Evolutionary conservation across 2,113 vertebrate genomes (phyloP), one percentile per base, ranked within the genome.

Genomic region (Pseudopipra pipra): DNA sequence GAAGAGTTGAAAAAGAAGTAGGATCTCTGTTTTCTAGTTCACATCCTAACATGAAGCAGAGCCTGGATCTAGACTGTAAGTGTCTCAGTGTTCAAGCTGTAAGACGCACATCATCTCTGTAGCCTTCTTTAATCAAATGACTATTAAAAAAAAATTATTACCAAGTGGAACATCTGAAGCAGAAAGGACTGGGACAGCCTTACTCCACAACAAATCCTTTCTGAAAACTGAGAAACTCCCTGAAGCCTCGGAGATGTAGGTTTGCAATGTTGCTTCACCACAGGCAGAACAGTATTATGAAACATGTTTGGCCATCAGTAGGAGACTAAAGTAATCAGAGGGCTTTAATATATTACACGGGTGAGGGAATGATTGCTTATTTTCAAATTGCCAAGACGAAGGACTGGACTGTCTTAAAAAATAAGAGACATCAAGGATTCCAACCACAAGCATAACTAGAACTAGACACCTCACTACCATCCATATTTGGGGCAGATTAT

Each of bases 261-360:
- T 77, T 84, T 7, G 1, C 41, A 77, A 66, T 33, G 30, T 19
- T 84, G 37, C 24, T 83, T 80, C 31, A 68, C 17, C 43, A 86
- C 14, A 35, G 54, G 27, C 4, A 56, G 19, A 72, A 49, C 6
- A 52, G 7, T 12, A 75, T 22, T 61, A 61, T 4, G 59, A 76
- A 92, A 79, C 0, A 0, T 8, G 3, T 56, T 68, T 52, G 58
- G 47, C 30, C 49, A 56, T 27, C 41, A 76, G 2, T 28, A 5
- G 23, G 28, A 49, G 2, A 8, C 17, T 56, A 54, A 88, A 72
- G 15, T 19, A 88, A 52, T 4, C 7, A 52, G 18, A 61, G 19
- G 14, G 10, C 33, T 66, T n/a, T 46, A 25, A 6, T 12, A 16
- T 6, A 30, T 31, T n/a, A 79, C 1, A 2, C 19, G 71, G 6